Base-by-base conservation (phyloP, 1,140 invertebrate genomes). In the Thaumatotibia leucotreta region DNA sequence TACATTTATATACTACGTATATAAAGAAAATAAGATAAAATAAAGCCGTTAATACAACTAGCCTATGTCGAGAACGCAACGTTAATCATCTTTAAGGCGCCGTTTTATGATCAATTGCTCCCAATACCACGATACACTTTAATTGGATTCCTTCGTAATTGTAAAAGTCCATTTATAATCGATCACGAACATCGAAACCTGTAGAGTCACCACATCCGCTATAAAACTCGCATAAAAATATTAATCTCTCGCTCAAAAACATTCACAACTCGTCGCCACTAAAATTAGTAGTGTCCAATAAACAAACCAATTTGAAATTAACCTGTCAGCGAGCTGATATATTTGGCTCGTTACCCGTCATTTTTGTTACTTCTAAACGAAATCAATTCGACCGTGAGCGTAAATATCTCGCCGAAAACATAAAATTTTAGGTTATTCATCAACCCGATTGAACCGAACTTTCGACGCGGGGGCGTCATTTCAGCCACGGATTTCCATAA, bases 401-500 rank as follows among this genome's bases (percentile, higher is more conserved):
- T 29, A 27, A 58, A 58, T n/a, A 58, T 24, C 27, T 27, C 23
- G 52, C n/a, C 52, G 52, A 27, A 17, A 58, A 24, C 52, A 58
- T 58, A 58, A 58, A 27, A 58, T 58, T 58, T 58, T 31, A 9
- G 52, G 52, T 58, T 68, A 74, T 74, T 74, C 72, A 73, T 74
- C 69, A 70, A 64, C 45, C 50, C 65, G 67, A 75, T 69, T 66
- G 14, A 66, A 67, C 77, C 69, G 73, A 76, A 74, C 72, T 74
- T 75, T 76, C 77, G 71, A 70, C 74, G 71, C 66, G 70, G 68
- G 68, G 72, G 80, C 74, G 79, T 75, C 72, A 79, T 79, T 80
- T 75, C 67, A 68, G 69, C 72, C 68, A 70, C 73, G 76, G 83
- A 77, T 79, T 76, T 74, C 73, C 79, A 83, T 83, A 83, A 87